phyloP scores from a whole-genome alignment of 1,140 invertebrate species.

The Sipha flava region DNA sequence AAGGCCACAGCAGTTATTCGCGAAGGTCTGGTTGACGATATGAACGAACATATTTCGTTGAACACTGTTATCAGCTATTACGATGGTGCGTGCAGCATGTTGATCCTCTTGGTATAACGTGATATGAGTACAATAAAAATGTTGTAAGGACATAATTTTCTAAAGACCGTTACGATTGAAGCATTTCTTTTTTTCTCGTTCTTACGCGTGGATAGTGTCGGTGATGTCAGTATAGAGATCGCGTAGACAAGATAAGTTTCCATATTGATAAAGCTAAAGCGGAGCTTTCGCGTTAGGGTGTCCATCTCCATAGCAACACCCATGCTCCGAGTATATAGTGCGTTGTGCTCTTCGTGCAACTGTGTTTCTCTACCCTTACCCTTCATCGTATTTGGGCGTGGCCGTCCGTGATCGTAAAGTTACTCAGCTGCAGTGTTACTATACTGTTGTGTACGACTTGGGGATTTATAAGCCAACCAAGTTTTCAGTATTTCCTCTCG shows the following conservation, averaged over 20 bases:
- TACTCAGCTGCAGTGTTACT: background rate
- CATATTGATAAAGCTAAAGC: background rate
- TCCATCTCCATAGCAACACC: conserved; percentile 29
- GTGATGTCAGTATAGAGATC: background rate
- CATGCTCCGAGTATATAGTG: background rate
- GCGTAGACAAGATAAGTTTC: conserved; percentile 5
- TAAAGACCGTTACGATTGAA: background rate
- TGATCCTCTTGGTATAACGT: too few species aligned
- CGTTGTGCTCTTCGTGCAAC: background rate
- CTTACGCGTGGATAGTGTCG: background rate
- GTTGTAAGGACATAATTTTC: too few species aligned
- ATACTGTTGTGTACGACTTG: background rate
- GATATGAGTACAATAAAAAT: too few species aligned
- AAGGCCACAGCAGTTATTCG: too few species aligned
- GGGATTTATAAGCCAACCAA: background rate
- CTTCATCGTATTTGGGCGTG: conserved; percentile 8
- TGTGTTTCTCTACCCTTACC: background rate
- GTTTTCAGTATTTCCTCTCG: background rate
- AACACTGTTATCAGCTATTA: too few species aligned
- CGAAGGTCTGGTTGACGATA: too few species aligned
- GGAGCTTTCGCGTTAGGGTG: background rate
- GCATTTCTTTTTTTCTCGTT: background rate
- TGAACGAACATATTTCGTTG: too few species aligned
- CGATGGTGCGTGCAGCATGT: too few species aligned
- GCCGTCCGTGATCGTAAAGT: conserved; percentile 1